Percentiles rank a stretch among this genome's conserved stretches.
These are phyloP conservation scores for Acropternis orthonyx DNA, from an alignment of 2,797 vertebrate species.

Conservation along the genomic window DNA sequence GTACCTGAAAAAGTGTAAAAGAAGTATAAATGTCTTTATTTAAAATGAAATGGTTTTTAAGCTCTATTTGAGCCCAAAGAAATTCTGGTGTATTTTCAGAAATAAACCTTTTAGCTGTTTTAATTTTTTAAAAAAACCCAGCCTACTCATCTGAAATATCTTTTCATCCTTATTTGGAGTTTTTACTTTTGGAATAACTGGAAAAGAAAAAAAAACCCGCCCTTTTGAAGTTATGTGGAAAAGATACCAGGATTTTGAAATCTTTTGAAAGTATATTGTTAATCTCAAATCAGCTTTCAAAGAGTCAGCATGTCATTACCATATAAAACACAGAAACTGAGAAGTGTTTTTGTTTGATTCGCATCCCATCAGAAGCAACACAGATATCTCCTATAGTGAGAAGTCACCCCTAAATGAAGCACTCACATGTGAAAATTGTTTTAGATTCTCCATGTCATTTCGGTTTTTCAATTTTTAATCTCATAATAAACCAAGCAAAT, in stretches of 20 bases:
- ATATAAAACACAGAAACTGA: not conserved
- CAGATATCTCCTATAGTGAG: not conserved
- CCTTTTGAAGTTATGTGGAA: not conserved
- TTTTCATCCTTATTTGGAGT: not conserved
- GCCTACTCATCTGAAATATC: not conserved
- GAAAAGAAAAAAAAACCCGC: not conserved
- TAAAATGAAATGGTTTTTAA: not conserved
- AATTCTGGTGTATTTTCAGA: not conserved
- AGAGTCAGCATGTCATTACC: not conserved
- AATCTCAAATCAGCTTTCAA: not conserved
- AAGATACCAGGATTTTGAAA: not conserved
- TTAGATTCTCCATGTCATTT: not conserved
- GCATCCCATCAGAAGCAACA: not conserved
- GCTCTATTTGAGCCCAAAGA: not conserved
- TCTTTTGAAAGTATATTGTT: constrained; percentile 3
- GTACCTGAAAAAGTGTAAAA: not conserved
- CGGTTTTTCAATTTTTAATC: not conserved
- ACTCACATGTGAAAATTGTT: not conserved
- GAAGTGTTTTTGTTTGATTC: constrained; percentile 7
- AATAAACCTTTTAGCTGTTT: not conserved
- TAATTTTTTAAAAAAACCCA: not conserved
- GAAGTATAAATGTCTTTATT: not conserved
- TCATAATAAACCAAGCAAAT: not conserved
- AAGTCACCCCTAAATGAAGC: not conserved
- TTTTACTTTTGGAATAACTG: not conserved